Conservation (phyloP, 2,888 invertebrate genomes). For the Erynnis tages region DNA sequence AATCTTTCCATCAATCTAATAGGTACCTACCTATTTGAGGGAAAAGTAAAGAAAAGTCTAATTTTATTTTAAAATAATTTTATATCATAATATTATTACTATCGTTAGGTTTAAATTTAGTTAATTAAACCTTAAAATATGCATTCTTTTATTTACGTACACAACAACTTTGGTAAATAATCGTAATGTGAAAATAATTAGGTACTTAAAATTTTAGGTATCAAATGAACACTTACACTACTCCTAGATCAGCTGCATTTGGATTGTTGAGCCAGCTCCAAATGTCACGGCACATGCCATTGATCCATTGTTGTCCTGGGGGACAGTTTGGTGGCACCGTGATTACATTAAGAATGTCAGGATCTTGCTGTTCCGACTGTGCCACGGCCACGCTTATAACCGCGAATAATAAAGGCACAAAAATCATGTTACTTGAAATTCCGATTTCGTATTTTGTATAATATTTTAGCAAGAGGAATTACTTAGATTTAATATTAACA, state of each 20-base stretch:
- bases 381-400: neutral
- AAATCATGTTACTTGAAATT: neutral
- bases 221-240: conserved; percentile 1
- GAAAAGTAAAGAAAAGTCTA: too few relatives aligned
- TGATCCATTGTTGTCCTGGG: conserved; percentile 37
- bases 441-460: neutral
- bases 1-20: too few relatives aligned
- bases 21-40: too few relatives aligned
- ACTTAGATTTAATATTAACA: conserved; percentile 8
- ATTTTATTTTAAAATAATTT: too few relatives aligned
- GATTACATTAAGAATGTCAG: conserved; percentile 30
- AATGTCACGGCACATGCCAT: conserved; percentile 47
- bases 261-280: conserved; percentile 38
- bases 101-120: too few relatives aligned
- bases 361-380: neutral
- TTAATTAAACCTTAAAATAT: neutral
- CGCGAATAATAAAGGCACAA: conserved; percentile 1
- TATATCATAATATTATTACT: too few relatives aligned
- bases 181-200: neutral
- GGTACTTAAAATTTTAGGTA: neutral
- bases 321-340: conserved; percentile 42
- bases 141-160: neutral
- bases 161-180: too few relatives aligned
- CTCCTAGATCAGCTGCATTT: conserved; percentile 7
- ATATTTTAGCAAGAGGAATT: conserved; percentile 6